phyloP scores from a whole-genome alignment of 2,797 vertebrate species.

The Etheostoma nigrum region DNA sequence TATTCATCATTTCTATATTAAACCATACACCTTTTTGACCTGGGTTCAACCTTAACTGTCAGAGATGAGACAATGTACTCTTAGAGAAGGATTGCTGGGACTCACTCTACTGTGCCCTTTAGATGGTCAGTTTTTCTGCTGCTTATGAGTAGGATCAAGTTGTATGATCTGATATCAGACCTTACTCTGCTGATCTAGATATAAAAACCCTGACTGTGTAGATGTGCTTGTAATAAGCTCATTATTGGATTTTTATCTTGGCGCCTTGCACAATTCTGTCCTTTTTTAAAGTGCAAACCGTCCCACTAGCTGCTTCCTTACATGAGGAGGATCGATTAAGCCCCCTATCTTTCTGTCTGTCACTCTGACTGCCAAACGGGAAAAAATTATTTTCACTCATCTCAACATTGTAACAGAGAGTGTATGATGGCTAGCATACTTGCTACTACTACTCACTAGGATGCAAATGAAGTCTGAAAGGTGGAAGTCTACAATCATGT shows the following conservation, averaged over 20 bases:
- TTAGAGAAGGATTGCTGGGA: not conserved
- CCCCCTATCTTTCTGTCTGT: conserved; percentile 39
- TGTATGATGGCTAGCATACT: not conserved
- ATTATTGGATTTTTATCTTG: conserved; percentile 75
- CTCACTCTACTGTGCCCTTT: conserved; percentile 23
- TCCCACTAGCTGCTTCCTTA: conserved; percentile 46
- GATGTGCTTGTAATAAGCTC: conserved; percentile 71
- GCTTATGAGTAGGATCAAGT: conserved; percentile 64
- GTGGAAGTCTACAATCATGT: not conserved
- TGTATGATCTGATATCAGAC: conserved; percentile 69
- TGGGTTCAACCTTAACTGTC: conserved; percentile 23
- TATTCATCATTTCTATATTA: conserved; percentile 27
- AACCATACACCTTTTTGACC: conserved; percentile 10
- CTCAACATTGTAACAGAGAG: not conserved
- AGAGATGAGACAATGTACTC: conserved; percentile 17
- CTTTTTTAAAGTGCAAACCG: conserved; percentile 76
- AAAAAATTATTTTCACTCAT: conserved; percentile 43
- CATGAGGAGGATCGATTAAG: conserved; percentile 61
- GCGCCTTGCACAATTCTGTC: conserved; percentile 74
- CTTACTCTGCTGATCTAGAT: conserved; percentile 73
- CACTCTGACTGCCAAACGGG: conserved; percentile 14
- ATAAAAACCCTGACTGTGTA: conserved; percentile 69
- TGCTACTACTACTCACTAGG: not conserved
- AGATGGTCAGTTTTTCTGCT: conserved; percentile 39
- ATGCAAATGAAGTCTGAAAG: not conserved